Evolutionary conservation across 1,140 invertebrate species (phyloP), one percentile per base, ranked within the genome.

Genomic region (Dendroctonus valens): DNA sequence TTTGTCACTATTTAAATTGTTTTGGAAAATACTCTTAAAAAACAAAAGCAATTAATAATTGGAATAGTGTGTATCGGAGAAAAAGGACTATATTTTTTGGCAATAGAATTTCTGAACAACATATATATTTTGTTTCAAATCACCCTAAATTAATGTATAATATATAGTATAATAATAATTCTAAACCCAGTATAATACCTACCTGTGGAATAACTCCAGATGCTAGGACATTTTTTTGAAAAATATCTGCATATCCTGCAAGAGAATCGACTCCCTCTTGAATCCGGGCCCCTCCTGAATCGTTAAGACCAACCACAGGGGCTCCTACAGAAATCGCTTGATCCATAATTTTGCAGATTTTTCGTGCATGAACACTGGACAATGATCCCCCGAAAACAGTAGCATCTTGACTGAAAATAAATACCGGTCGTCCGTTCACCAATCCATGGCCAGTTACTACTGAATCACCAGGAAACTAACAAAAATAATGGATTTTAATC

Each of bases 221-320:
- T 11, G 86, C 82, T 71, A 86, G 74, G 41, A 90, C 88, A 79
- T 91, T 91, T 63, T 86, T 78, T 72, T 85, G 84, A 75, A 90
- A 90, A 60, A 90, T 89, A 72, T 90, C 87, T 42, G 87, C 88
- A 80, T 90, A 90, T 1, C 88, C 89, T 42, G 87, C 88, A 6
- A 90, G 76, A 41, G 88, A 89, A 73, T 88, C 87, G 3, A 90
- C 88, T 7, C 89, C 89, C 78, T 90, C 88, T 77, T 90, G 88
- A 70, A 90, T 90, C 59, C 88, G 77, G 41, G 88, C 88, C 38
- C 88, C 88, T 65, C 88, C 89, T 60, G 86, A 89, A 74, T 90
- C 88, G 75, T 90, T 90, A 8, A 90, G 75, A 7, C 89, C 89
- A 73, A 91, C 87, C 5, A 90, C 83, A 37, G 88, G 88, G 14